These are phyloP conservation scores for Phymastichus coffea DNA, from an alignment of 1,140 invertebrate species.

Conservation along the genomic window DNA sequence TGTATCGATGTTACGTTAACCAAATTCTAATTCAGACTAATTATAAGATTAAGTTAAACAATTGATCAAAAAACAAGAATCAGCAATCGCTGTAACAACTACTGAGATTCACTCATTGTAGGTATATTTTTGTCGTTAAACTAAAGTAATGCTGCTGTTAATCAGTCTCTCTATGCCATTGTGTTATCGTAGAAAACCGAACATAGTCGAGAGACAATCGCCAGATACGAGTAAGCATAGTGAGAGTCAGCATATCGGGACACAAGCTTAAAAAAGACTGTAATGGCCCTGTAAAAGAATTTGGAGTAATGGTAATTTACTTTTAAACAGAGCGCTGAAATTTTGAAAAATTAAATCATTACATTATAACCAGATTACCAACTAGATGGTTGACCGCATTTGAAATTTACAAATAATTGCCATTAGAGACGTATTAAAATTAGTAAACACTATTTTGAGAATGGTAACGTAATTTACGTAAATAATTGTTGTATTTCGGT, in stretches of 20 bases:
- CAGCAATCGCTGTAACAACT: background rate
- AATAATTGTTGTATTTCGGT: too few species aligned
- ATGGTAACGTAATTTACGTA: too few species aligned
- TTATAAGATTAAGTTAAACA: too few species aligned
- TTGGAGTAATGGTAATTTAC: constrained; percentile 1
- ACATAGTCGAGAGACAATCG: background rate
- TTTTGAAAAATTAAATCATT: background rate
- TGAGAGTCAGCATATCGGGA: constrained; percentile 11
- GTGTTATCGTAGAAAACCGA: constrained; percentile 9
- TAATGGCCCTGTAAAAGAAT: constrained; percentile 28
- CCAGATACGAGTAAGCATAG: constrained; percentile 17
- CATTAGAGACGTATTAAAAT: too few species aligned
- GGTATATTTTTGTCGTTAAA: background rate
- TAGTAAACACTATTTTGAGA: too few species aligned
- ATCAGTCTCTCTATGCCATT: constrained; percentile 10
- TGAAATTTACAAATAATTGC: too few species aligned
- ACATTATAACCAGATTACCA: too few species aligned
- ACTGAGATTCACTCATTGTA: constrained; percentile 24
- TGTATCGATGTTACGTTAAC: too few species aligned
- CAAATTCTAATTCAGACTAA: too few species aligned
- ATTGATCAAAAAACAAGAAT: too few species aligned
- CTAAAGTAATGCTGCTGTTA: constrained; percentile 1
- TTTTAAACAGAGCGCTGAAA: background rate
- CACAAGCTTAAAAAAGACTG: constrained; percentile 11
- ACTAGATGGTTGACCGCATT: too few species aligned